These are phyloP conservation scores for Oasisia sp. DNA, from an alignment of 2,888 invertebrate species.

Conservation along the genomic window DNA sequence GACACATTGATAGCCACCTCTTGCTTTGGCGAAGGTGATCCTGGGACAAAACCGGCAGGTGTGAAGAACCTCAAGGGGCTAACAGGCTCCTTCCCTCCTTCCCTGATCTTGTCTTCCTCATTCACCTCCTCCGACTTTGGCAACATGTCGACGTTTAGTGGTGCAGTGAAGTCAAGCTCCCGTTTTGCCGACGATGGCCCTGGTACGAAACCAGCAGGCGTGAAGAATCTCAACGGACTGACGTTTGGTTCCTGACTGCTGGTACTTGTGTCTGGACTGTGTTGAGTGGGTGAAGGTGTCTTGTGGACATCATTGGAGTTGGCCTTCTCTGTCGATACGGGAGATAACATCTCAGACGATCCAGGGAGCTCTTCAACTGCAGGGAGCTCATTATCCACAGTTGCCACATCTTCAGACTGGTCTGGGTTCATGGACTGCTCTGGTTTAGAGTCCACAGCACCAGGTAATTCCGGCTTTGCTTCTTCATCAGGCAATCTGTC, in stretches of 20 bases:
- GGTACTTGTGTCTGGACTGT: neutral
- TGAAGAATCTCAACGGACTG: neutral
- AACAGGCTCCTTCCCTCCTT: neutral
- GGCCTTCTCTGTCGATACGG: neutral
- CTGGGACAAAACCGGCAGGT: neutral
- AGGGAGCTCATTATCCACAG: neutral
- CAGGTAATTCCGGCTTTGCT: neutral
- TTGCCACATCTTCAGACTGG: neutral
- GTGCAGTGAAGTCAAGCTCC: neutral
- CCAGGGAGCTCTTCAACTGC: neutral
- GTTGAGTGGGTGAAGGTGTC: neutral
- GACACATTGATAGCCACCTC: neutral
- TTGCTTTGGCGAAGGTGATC: slow-evolving; percentile 12
- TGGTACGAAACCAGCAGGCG: neutral
- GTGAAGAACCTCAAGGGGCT: slow-evolving; percentile 5
- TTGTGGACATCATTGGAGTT: neutral
- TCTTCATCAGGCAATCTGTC: neutral
- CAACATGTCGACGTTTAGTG: neutral
- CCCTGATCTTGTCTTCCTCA: neutral
- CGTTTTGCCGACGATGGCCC: neutral
- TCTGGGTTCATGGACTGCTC: neutral
- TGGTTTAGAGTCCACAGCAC: neutral
- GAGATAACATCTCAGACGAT: neutral
- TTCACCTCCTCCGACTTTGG: neutral
- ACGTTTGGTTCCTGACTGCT: neutral